A percentile compares a stretch with the other conserved stretches of the same genome.
Conservation (phyloP, 2,797 vertebrate species). For the Cyclopterus lumpus region DNA sequence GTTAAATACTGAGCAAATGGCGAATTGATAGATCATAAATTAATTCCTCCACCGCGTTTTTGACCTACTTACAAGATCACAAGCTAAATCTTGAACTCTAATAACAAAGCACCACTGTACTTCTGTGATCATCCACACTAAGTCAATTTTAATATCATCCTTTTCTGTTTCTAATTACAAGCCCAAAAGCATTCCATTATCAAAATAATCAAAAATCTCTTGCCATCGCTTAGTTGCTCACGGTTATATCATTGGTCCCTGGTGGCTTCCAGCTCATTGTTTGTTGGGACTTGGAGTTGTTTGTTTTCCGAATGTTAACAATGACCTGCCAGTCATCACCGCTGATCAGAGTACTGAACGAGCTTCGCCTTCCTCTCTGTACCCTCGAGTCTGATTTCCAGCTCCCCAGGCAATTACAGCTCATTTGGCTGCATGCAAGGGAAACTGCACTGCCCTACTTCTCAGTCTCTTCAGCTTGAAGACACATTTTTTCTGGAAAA, state of each 20-base stretch:
- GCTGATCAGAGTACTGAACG: conserved; percentile 83
- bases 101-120: conserved; percentile 1
- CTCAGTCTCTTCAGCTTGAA: conserved; percentile 61
- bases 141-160: conserved; percentile 14
- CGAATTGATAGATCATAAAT: not conserved
- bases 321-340: conserved; percentile 84
- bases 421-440: conserved; percentile 81
- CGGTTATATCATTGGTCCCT: conserved; percentile 38
- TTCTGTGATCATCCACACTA: conserved; percentile 6
- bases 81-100: conserved; percentile 16
- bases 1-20: conserved; percentile 1
- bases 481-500: conserved; percentile 44
- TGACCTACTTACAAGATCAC: conserved; percentile 28
- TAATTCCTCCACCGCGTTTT: conserved; percentile 1
- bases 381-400: conserved; percentile 81
- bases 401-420: conserved; percentile 81
- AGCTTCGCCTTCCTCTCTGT: conserved; percentile 72
- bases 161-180: conserved; percentile 30
- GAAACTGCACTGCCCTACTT: conserved; percentile 71
- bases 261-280: conserved; percentile 54
- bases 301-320: conserved; percentile 81
- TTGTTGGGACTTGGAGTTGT: conserved; percentile 46
- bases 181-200: conserved; percentile 18
- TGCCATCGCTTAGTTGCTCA: conserved; percentile 27
- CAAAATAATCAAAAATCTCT: conserved; percentile 42